phyloP scores from a whole-genome alignment of 2,888 invertebrate species.

The Scaptomyza caliginosa region DNA sequence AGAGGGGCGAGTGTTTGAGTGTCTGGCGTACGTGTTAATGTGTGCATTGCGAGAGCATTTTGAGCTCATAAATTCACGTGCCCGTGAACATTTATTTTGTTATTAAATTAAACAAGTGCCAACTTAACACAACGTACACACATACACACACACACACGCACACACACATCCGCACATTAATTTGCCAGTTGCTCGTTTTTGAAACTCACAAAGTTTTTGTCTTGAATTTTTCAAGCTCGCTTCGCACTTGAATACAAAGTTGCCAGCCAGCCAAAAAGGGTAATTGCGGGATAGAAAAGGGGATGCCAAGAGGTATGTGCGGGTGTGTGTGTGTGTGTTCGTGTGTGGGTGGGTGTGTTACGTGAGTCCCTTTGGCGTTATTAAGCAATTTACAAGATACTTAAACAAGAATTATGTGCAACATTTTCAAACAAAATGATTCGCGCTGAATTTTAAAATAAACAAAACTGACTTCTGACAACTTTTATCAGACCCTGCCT shows the following conservation, averaged over 20 bases:
- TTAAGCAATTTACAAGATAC: constrained; percentile 83
- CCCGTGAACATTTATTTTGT: constrained; percentile 82
- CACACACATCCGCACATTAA: constrained; percentile 51
- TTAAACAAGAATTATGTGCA: constrained; percentile 83
- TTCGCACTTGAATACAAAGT: constrained; percentile 77
- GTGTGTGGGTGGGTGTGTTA: constrained; percentile 23
- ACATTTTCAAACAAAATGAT: constrained; percentile 81
- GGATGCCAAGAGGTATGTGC: not conserved
- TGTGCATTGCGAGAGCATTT: constrained; percentile 61
- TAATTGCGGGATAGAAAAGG: constrained; percentile 45
- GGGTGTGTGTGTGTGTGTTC: constrained; percentile 5
- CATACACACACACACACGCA: constrained; percentile 10
- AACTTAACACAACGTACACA: constrained; percentile 35
- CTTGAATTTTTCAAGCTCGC: constrained; percentile 68
- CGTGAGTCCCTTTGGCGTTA: constrained; percentile 77
- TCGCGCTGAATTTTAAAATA: constrained; percentile 78
- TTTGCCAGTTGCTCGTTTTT: constrained; percentile 61
- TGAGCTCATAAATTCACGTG: constrained; percentile 79
- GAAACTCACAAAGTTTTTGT: constrained; percentile 55
- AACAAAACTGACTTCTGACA: constrained; percentile 78
- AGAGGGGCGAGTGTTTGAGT: constrained; percentile 11
- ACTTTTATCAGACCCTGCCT: constrained; percentile 42
- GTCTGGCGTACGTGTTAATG: constrained; percentile 65
- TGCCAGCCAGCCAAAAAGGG: constrained; percentile 52
- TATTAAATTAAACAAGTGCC: constrained; percentile 80